Base-by-base conservation (phyloP, 2,888 invertebrate species). In the Ectropis crepuscularia region DNA sequence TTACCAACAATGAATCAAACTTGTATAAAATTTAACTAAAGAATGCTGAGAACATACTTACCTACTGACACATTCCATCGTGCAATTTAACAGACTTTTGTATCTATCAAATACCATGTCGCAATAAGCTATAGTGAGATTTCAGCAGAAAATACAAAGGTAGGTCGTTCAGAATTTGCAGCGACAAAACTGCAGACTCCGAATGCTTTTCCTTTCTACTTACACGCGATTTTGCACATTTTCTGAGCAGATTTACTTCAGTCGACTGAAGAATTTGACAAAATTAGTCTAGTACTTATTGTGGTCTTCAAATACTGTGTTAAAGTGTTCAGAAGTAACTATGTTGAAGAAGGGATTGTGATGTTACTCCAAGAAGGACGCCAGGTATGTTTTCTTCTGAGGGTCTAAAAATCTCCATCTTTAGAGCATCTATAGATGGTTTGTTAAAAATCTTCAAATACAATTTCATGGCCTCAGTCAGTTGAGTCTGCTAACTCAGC, bases 211-310 rank as follows among this genome's bases (percentile, higher is more conserved):
- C 10, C 12, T 36, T 54, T 10, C 36, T 0, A 47, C 9, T 16
- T 48, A 12, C 63, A 63, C 63, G 63, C 63, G 53, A 63, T 63
- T 63, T 57, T 45, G 46, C 38, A 28, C 47, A 37, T 54, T 61
- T 39, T 61, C 54, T 54, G 54, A 9, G 43, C 0, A 46, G 49
- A 53, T 53, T 61, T 57, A 49, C 53, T 48, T 53, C 57, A 62
- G 51, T 63, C 39, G 9, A 5, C 16, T 36, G 9, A 57, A 45
- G 57, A 57, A 37, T 57, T 53, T 53, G 49, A 37, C 41, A 38
- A 57, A 57, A 53, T 53, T 28, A 39, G 46, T 43, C 11, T 8
- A 28, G 11, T 47, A 6, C 8, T 45, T 61, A 36, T 6, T 6
- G 9, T 37, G 54, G 45, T 54, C 6, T 37, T 46, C 9, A 37